Percentiles rank a stretch among this genome's conserved stretches.
Evolutionary conservation across 2,113 vertebrate species (phyloP).

Genomic region (Upupa epops): DNA sequence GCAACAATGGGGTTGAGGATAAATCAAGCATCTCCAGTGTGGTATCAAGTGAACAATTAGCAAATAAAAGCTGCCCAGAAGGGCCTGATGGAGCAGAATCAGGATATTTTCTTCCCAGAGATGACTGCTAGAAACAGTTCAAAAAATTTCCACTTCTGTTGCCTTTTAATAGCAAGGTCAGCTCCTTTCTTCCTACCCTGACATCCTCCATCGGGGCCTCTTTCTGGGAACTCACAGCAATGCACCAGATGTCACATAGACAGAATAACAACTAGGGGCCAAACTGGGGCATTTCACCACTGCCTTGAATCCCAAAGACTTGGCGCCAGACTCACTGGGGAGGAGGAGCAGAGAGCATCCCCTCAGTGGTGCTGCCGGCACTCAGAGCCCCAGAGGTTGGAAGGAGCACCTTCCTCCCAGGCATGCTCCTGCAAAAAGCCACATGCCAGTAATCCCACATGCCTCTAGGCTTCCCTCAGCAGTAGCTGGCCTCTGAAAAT

Average conservation of each 20-base stretch:
- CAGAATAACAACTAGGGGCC: constrained; percentile 40
- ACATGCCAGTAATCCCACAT: not conserved
- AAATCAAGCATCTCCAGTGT: not conserved
- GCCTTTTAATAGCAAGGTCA: constrained; percentile 45
- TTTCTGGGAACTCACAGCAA: constrained; percentile 41
- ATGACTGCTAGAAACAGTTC: not conserved
- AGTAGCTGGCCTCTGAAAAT: not conserved
- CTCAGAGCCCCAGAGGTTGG: fast-evolving
- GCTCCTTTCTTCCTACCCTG: constrained; percentile 16
- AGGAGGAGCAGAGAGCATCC: not conserved
- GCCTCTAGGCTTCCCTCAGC: not conserved
- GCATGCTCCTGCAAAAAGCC: not conserved
- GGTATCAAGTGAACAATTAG: not conserved
- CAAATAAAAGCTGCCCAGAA: not conserved
- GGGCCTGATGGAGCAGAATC: not conserved
- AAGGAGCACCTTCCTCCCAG: not conserved
- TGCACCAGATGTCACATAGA: constrained; percentile 15
- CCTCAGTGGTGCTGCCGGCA: fast-evolving
- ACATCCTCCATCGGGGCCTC: constrained; percentile 47
- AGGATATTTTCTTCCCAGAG: not conserved
- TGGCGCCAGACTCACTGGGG: fast-evolving
- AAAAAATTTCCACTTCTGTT: constrained; percentile 29
- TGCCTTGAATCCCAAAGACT: not conserved
- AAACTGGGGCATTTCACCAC: not conserved
- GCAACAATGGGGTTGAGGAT: not conserved